A percentile compares a stretch with the other conserved stretches of the same genome.
Evolutionary conservation across 30 jellyfish, hydroid and myxozoan species (phyloP).

Genomic region (Haliclystus octoradiatus): DNA sequence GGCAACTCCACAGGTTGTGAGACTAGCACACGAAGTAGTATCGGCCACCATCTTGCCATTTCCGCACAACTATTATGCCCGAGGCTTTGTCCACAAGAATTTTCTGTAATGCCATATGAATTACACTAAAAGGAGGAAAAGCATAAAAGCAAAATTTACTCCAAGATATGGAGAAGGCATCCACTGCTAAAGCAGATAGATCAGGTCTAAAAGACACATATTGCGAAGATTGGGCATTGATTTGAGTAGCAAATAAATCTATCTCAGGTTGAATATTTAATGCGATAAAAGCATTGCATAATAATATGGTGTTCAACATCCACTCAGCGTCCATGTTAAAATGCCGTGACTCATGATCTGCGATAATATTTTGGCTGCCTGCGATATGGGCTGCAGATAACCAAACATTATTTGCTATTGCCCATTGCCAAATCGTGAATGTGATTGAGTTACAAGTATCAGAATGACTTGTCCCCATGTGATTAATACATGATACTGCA

Average conservation of each 20-base stretch:
- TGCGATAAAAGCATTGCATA: background rate
- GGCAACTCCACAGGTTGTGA: slow-evolving; percentile 6
- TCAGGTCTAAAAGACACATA: slow-evolving; percentile 42
- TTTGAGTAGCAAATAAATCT: slow-evolving; percentile 31
- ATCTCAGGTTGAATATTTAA: slow-evolving; percentile 8
- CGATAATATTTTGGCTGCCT: slow-evolving; percentile 21
- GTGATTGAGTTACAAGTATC: slow-evolving; percentile 4
- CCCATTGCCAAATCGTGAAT: slow-evolving; percentile 21
- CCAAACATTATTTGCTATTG: slow-evolving; percentile 27
- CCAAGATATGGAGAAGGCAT: slow-evolving; percentile 42
- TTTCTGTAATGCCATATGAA: slow-evolving; percentile 9
- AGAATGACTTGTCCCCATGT: slow-evolving; percentile 34
- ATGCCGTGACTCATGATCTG: slow-evolving; percentile 40
- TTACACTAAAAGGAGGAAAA: slow-evolving; percentile 36
- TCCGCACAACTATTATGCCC: slow-evolving; percentile 21
- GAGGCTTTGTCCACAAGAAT: slow-evolving; percentile 21
- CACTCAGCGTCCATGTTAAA: slow-evolving; percentile 33
- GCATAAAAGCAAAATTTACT: slow-evolving; percentile 25
- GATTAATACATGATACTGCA: slow-evolving; percentile 22
- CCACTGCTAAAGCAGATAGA: slow-evolving; percentile 32
- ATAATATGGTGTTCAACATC: slow-evolving; percentile 16
- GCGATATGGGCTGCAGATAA: slow-evolving; percentile 43
- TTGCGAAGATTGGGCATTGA: slow-evolving; percentile 5
- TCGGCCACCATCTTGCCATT: slow-evolving; percentile 36
- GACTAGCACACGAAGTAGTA: background rate